Percentiles rank a stretch among this genome's conserved stretches.
Evolutionary conservation across 2,888 invertebrate species (phyloP).

Genomic region (Nephrotoma appendiculata): DNA sequence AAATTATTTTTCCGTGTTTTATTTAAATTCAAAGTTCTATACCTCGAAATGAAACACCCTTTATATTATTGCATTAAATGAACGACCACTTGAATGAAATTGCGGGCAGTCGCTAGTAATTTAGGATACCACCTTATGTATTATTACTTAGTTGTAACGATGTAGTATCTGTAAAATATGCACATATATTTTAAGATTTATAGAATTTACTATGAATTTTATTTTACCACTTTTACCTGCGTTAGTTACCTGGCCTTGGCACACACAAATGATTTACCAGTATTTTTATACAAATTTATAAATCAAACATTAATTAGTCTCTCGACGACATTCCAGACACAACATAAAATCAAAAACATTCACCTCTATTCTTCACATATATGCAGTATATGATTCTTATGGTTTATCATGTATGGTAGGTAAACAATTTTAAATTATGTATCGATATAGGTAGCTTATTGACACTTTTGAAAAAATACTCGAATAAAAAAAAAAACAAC

Average conservation of each 20-base stretch:
- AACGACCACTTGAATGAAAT: too few relatives aligned
- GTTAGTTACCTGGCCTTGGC: not conserved
- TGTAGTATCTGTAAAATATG: too few relatives aligned
- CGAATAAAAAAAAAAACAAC: not conserved
- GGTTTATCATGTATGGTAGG: not conserved
- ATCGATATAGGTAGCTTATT: not conserved
- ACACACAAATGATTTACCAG: not conserved
- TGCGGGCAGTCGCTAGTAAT: too few relatives aligned
- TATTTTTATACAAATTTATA: not conserved
- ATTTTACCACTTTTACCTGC: too few relatives aligned
- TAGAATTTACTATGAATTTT: too few relatives aligned
- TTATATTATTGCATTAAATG: too few relatives aligned
- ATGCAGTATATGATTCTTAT: not conserved
- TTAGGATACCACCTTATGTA: too few relatives aligned
- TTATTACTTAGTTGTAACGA: too few relatives aligned
- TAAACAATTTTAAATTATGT: not conserved
- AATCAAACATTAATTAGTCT: not conserved
- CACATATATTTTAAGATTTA: too few relatives aligned
- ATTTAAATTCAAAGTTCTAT: too few relatives aligned
- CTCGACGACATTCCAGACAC: not conserved
- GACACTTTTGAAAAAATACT: not conserved
- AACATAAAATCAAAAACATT: not conserved
- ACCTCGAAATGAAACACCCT: too few relatives aligned
- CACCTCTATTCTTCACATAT: not conserved
- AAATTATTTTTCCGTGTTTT: too few relatives aligned